Percentiles rank a stretch among this genome's conserved stretches.
Conservation (phyloP, 2,113 vertebrate species). For the Kryptolebias marmoratus region DNA sequence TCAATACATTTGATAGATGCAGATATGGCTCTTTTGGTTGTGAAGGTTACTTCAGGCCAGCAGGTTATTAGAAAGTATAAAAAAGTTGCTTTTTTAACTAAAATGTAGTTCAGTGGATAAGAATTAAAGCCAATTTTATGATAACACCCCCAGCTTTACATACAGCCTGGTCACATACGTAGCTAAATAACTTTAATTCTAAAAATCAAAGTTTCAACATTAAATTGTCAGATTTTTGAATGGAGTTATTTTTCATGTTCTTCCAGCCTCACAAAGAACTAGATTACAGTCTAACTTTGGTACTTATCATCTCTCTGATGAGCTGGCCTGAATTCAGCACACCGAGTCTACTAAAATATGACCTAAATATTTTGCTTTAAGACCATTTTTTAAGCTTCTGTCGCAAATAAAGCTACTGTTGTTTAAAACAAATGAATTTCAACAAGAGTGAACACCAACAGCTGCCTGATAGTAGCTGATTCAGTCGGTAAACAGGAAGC, state of each 20-base stretch:
- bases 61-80: neutral
- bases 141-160: neutral
- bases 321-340: slow-evolving; percentile 38
- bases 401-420: neutral
- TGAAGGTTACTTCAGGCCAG: neutral
- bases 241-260: neutral
- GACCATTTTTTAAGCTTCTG: too few species aligned
- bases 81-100: neutral
- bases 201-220: neutral
- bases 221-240: neutral
- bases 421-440: neutral
- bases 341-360: neutral
- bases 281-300: slow-evolving; percentile 26
- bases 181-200: neutral
- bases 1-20: too few species aligned
- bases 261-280: neutral
- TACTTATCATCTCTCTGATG: slow-evolving; percentile 13
- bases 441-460: slow-evolving; percentile 18
- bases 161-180: neutral
- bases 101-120: slow-evolving; percentile 12
- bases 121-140: neutral
- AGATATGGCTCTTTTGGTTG: too few species aligned
- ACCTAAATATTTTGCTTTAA: neutral
- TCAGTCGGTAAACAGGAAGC: neutral
- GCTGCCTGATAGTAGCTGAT: slow-evolving; percentile 6